Evolutionary conservation across 2,113 vertebrate genomes (phyloP), one percentile per base, ranked within the genome.

Genomic region (Sinocyclocheilus grahami): DNA sequence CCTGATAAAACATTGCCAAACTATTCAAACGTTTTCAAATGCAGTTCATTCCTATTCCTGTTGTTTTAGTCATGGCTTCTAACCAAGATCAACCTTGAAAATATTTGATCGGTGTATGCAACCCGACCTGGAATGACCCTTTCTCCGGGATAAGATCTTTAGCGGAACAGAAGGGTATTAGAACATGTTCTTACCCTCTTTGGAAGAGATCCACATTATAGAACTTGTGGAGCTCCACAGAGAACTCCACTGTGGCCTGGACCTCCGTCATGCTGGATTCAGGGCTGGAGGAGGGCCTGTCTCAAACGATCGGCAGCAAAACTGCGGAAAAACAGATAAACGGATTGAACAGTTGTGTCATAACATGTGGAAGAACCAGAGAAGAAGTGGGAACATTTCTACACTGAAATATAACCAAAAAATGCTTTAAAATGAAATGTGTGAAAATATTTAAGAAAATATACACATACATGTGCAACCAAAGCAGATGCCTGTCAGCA

Each of bases 131-230:
- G 55, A 42, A 39, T 27, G 12, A 78, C 16, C 33, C 51, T 78
- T 78, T 55, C 7, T 30, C 27, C 1, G 6, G 22, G 18, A 46
- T 69, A 62, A 82, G 63, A 82, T 30, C 22, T 82, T 82, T 82
- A 82, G 39, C 2, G n/a, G 12, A 48, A 24, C 46, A 76, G 39
- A 76, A 76, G 9, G 74, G 27, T 51, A 55, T 27, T 24, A 11
- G 11, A 10, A 33, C 24, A 76, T 83, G 88, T 77, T 95, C 96
- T 93, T 88, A 98, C 98, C 98, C 98, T 96, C 98, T 96, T 93
- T 99, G 98, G 94, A 99, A 99, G 87, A 99, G 96, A 95, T 99
- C 98, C 92, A 99, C 98, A 89, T 99, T 99, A 94, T 99, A 99
- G 95, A 99, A 99, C 93, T 99, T 99, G 95, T 98, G 97, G 92